Evolutionary conservation across 1,140 invertebrate species (phyloP).

Genomic region (Leptinotarsa undecemlineata): DNA sequence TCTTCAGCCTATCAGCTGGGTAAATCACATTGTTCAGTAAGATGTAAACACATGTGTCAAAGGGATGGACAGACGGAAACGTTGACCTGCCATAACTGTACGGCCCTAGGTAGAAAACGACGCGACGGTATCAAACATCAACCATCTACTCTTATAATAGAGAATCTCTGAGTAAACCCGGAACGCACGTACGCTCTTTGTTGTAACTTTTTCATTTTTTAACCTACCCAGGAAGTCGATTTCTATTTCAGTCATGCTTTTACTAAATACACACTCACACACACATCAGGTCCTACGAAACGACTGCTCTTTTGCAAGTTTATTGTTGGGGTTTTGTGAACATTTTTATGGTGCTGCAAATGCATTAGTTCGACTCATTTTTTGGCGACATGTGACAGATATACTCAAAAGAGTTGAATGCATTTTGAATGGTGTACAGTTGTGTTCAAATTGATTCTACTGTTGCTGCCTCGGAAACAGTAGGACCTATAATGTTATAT

Average conservation of each 20-base stretch:
- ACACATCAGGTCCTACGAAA: background rate
- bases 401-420: too few relatives aligned
- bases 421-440: too few relatives aligned
- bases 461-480: too few relatives aligned
- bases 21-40: slow-evolving; percentile 17
- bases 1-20: slow-evolving; percentile 11
- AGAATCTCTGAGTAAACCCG: slow-evolving; percentile 40
- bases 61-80: slow-evolving; percentile 21
- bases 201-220: slow-evolving; percentile 28
- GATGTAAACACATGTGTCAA: slow-evolving; percentile 21
- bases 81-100: slow-evolving; percentile 15
- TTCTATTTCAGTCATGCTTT: slow-evolving; percentile 42
- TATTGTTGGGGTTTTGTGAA: background rate
- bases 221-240: slow-evolving; percentile 44
- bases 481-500: too few relatives aligned
- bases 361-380: too few relatives aligned
- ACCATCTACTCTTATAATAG: slow-evolving; percentile 37
- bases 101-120: slow-evolving; percentile 2
- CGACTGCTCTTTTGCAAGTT: background rate
- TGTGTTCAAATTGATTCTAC: too few relatives aligned
- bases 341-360: background rate
- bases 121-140: slow-evolving; percentile 37
- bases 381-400: too few relatives aligned
- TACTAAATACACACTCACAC: slow-evolving; percentile 12
- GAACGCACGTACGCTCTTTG: slow-evolving; percentile 43